These are phyloP conservation scores for Trichonephila inaurata DNA, from an alignment of 1,140 invertebrate species.

Conservation along the genomic window DNA sequence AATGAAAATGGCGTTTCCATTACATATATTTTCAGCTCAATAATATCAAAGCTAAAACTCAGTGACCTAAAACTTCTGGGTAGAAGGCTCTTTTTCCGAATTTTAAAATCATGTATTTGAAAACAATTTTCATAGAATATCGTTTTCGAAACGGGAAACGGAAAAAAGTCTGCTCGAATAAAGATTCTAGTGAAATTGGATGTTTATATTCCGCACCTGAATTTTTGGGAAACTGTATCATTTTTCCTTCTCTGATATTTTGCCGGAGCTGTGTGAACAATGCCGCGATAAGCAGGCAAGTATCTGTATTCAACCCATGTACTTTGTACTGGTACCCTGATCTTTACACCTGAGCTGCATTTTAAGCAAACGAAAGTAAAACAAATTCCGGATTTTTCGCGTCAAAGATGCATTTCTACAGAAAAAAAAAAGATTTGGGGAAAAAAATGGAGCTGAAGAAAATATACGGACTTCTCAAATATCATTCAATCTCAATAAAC, in stretches of 20 bases:
- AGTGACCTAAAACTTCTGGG: too few relatives aligned
- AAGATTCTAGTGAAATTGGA: slow-evolving; percentile 8
- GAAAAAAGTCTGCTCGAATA: not conserved
- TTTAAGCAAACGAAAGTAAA: not conserved
- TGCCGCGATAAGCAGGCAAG: not conserved
- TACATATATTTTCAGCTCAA: too few relatives aligned
- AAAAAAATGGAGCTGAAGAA: not conserved
- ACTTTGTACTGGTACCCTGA: not conserved
- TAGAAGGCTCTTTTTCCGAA: not conserved
- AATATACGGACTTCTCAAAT: not conserved
- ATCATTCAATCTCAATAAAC: not conserved
- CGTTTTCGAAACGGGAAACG: not conserved
- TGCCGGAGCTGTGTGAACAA: not conserved
- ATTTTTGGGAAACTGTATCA: not conserved
- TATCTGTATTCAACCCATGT: slow-evolving; percentile 16
- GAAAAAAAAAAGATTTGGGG: not conserved
- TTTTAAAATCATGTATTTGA: not conserved
- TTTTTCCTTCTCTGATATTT: slow-evolving; percentile 7
- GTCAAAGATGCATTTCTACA: slow-evolving; percentile 2
- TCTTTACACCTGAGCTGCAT: slow-evolving; percentile 21
- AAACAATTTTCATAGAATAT: not conserved
- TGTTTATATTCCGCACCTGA: slow-evolving; percentile 12
- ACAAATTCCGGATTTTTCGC: slow-evolving; percentile 3
- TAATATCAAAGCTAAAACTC: too few relatives aligned
- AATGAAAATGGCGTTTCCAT: too few relatives aligned